Conservation (phyloP, 1,140 invertebrate species). For the Atta cephalotes region DNA sequence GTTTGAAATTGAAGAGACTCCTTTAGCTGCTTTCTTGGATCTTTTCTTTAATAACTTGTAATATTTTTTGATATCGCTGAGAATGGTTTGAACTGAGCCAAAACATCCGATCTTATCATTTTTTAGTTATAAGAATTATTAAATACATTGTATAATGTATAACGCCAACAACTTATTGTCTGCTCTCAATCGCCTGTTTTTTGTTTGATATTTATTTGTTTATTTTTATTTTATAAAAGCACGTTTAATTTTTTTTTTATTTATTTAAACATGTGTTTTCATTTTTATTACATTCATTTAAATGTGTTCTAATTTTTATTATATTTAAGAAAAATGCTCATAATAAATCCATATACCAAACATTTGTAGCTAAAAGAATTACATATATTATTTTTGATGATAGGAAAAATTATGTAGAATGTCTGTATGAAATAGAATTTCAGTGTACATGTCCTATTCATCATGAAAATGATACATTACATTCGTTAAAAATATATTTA, state of each 20-base stretch:
- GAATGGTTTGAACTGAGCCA: too few relatives aligned
- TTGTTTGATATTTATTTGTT: too few relatives aligned
- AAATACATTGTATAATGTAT: too few relatives aligned
- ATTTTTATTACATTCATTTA: neutral
- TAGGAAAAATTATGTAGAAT: neutral
- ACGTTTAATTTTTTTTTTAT: neutral
- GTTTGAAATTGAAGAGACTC: too few relatives aligned
- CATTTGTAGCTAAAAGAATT: conserved; percentile 8
- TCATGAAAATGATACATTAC: neutral
- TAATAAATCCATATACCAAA: neutral
- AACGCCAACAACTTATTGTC: too few relatives aligned
- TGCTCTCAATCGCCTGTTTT: too few relatives aligned
- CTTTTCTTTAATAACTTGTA: too few relatives aligned
- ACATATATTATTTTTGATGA: neutral
- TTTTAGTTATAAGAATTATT: too few relatives aligned
- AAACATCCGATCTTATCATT: too few relatives aligned
- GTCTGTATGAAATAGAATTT: neutral
- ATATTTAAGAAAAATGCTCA: neutral
- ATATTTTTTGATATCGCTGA: too few relatives aligned
- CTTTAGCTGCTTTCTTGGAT: too few relatives aligned
- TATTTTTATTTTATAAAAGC: neutral
- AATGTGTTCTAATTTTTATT: neutral
- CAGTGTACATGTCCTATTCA: neutral
- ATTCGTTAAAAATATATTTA: neutral
- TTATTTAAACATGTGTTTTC: neutral